These are phyloP conservation scores for Galerucella calmariensis DNA, from an alignment of 2,888 invertebrate genomes.

Conservation along the genomic window DNA sequence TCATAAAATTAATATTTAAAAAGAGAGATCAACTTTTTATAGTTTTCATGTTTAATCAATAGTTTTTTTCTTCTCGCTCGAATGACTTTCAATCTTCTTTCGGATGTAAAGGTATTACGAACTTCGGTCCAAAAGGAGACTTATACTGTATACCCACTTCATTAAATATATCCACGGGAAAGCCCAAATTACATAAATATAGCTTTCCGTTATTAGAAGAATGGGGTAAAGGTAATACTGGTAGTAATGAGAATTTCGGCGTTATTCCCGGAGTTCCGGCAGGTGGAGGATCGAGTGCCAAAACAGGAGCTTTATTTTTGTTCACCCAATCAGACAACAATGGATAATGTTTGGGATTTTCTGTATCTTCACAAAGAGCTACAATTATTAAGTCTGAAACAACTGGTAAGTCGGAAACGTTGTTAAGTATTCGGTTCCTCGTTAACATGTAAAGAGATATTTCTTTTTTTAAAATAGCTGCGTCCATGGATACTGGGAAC, in stretches of 20 bases:
- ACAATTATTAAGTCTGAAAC: conserved; percentile 70
- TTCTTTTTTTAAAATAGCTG: conserved; percentile 71
- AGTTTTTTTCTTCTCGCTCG: background rate
- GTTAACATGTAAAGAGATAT: conserved; percentile 76
- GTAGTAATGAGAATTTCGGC: conserved; percentile 77
- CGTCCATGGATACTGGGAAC: conserved; percentile 55
- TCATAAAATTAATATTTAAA: background rate
- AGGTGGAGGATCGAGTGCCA: conserved; percentile 82
- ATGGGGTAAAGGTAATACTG: conserved; percentile 77
- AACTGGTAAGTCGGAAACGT: conserved; percentile 66
- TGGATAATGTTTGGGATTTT: conserved; percentile 64
- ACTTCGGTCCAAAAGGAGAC: conserved; percentile 87
- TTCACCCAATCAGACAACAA: conserved; percentile 76
- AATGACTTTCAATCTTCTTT: conserved; percentile 42
- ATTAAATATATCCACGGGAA: conserved; percentile 81
- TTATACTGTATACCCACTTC: conserved; percentile 82
- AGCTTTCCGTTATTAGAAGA: conserved; percentile 76
- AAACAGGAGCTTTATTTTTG: conserved; percentile 76
- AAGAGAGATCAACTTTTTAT: background rate
- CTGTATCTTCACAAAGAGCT: conserved; percentile 67
- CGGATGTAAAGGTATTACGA: conserved; percentile 79
- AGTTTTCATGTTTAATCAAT: background rate
- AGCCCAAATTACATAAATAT: conserved; percentile 86
- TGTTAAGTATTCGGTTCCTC: conserved; percentile 69
- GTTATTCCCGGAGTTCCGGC: conserved; percentile 71